Evolutionary conservation across 2,888 invertebrate species (phyloP), one percentile per base, ranked within the genome.

Genomic region (Morinoia aosen): DNA sequence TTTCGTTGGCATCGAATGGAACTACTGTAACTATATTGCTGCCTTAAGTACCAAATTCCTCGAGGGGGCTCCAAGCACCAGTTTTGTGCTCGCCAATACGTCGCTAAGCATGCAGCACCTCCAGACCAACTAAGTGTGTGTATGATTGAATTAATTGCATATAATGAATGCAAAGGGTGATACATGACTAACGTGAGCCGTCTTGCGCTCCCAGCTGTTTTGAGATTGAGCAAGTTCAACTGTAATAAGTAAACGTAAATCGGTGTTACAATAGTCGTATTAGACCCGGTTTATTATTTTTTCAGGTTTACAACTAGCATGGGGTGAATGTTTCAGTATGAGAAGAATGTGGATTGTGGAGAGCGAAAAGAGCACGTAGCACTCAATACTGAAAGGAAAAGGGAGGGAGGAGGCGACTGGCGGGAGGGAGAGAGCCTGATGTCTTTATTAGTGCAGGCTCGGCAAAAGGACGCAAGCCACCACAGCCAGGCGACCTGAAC

Each of bases 341-440:
- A 39, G 14, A 40, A 14, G 57, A 57, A 58, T 33, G 57, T 93
- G 93, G 93, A 90, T 39, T 19, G 19, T 40, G 12, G 19, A 93
- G 93, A 2, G 33, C 57, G 14, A 57, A 56, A 57, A 19, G 76
- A 76, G 76, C 16, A 33, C 16, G 76, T 33, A 76, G 76, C 25
- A 76, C 76, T 33, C 76, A 76, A 76, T 76, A 33, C 76, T 76
- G 33, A 19, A 76, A 33, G 76, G 76, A 76, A 33, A 33, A 76
- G 33, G 33, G 61, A 61, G 58, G 14, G 94, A 57, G 12, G 58
- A 14, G 48, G 16, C 33, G 39, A 57, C 16, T 39, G 94, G 3
- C 0, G 58, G 95, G 64, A 56, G 94, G 93, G 93, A 56, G 94
- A 48, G 95, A 40, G 95, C 56, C 58, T 95, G 95, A 95, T 95